Conservation (phyloP, 2,113 vertebrate species). For the Pithys albifrons region DNA sequence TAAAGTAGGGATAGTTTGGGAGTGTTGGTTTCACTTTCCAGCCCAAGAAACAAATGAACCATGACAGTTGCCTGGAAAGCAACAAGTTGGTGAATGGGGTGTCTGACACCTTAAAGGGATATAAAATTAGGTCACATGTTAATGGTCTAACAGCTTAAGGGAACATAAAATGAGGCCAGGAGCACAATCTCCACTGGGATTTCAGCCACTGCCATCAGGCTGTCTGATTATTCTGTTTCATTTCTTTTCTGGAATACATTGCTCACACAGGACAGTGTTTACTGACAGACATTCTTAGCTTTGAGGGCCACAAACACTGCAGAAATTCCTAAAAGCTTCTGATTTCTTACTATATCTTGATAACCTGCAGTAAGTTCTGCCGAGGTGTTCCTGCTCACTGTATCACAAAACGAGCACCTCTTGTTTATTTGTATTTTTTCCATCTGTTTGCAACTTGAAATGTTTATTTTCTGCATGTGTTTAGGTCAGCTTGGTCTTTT, state of each 20-base stretch:
- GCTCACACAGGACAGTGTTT: background rate
- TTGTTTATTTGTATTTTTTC: background rate
- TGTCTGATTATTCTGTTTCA: background rate
- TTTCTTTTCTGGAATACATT: background rate
- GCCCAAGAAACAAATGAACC: background rate
- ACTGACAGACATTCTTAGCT: background rate
- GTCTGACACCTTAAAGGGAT: background rate
- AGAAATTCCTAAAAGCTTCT: background rate
- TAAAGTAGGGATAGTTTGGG: background rate
- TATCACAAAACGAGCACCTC: background rate
- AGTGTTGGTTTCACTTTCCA: background rate
- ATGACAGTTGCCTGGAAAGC: background rate
- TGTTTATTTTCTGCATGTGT: background rate
- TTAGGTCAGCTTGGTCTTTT: background rate
- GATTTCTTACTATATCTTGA: background rate
- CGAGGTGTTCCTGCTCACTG: background rate
- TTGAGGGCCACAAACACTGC: background rate
- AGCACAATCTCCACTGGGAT: background rate
- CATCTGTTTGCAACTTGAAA: background rate
- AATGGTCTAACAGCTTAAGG: background rate
- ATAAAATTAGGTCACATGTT: background rate
- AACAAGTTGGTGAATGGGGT: fast-evolving
- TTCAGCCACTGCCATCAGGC: background rate
- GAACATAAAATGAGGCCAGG: background rate
- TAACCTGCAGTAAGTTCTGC: background rate